These are phyloP conservation scores for Passer domesticus DNA, from an alignment of 2,113 vertebrate species.

Conservation along the genomic window DNA sequence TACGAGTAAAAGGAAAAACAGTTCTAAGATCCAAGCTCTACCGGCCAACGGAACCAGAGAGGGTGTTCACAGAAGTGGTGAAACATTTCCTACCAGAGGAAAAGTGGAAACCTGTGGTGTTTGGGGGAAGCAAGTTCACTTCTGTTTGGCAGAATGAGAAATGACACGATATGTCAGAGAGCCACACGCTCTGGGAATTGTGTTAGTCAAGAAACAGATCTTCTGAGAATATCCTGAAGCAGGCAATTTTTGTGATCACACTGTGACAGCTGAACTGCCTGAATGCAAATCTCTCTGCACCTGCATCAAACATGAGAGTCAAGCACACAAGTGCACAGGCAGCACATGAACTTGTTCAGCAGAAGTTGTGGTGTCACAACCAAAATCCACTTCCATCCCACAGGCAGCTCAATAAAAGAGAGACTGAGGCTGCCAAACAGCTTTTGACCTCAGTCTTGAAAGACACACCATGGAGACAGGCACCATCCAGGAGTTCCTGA, in stretches of 20 bases:
- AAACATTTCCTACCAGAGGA: conserved; percentile 20
- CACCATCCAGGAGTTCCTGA: neutral
- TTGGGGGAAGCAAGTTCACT: neutral
- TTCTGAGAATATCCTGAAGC: neutral
- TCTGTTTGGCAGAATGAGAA: conserved; percentile 15
- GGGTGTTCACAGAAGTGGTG: neutral
- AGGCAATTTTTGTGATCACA: neutral
- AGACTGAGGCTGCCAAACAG: neutral
- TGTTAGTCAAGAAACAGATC: neutral
- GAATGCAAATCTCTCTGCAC: neutral
- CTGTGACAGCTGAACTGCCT: neutral
- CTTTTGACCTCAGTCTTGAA: neutral
- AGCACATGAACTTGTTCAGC: neutral
- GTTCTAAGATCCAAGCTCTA: neutral
- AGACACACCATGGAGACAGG: neutral
- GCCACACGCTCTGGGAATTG: neutral
- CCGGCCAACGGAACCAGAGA: neutral
- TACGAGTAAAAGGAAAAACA: neutral
- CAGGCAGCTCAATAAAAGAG: neutral
- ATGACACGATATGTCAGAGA: neutral
- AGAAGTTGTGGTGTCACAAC: neutral
- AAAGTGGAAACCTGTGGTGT: neutral
- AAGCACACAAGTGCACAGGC: neutral
- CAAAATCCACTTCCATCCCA: neutral
- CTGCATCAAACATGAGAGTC: neutral